Evolutionary conservation across 2,797 vertebrate genomes (phyloP).

Genomic region (Galago senegalensis): DNA sequence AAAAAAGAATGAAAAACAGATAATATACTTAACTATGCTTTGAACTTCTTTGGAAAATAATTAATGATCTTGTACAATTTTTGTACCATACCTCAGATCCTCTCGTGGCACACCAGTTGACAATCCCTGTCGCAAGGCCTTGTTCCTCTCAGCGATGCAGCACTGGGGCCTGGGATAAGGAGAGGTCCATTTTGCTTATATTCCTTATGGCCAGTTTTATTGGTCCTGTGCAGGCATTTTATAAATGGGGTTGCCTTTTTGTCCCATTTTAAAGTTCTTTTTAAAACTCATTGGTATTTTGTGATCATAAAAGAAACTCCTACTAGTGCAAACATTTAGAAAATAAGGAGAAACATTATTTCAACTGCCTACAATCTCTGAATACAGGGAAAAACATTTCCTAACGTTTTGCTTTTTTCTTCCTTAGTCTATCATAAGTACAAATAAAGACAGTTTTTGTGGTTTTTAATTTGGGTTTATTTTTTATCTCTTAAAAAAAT

Average conservation of each 20-base stretch:
- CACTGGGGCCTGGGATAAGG: neutral
- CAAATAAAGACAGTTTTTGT: neutral
- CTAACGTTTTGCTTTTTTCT: neutral
- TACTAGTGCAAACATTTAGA: neutral
- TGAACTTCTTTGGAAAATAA: too few species aligned
- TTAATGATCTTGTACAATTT: too few species aligned
- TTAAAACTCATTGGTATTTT: neutral
- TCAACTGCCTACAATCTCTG: neutral
- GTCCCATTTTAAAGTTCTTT: neutral
- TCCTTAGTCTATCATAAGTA: neutral
- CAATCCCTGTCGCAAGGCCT: too few species aligned
- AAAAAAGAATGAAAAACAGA: too few species aligned
- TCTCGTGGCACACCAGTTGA: too few species aligned
- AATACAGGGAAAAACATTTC: neutral
- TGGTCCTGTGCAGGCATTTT: neutral
- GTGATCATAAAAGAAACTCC: neutral
- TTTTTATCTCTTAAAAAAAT: neutral
- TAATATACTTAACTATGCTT: too few species aligned
- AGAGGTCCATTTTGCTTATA: accelerated
- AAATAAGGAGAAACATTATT: neutral
- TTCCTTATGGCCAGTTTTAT: neutral
- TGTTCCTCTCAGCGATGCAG: neutral
- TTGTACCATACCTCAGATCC: too few species aligned
- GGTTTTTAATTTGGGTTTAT: neutral
- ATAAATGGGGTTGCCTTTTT: neutral